Evolutionary conservation across 2,888 invertebrate species (phyloP), one percentile per base, ranked within the genome.

Genomic region (Encarsia formosa): DNA sequence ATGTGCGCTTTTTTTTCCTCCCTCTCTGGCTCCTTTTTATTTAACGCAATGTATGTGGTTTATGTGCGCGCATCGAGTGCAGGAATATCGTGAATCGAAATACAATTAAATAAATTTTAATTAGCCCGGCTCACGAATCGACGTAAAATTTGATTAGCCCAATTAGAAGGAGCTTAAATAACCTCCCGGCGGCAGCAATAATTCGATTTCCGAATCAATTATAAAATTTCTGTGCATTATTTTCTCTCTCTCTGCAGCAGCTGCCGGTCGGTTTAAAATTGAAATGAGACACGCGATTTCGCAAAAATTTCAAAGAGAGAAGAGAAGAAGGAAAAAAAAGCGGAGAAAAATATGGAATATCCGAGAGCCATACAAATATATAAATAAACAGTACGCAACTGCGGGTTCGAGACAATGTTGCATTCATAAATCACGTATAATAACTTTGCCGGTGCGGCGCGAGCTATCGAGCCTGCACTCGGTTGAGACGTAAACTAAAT

Each of bases 341-440:
- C n/a, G n/a, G n/a, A n/a, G n/a, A n/a, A n/a, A n/a, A n/a, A n/a
- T n/a, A n/a, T n/a, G n/a, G n/a, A n/a, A n/a, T n/a, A n/a, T n/a
- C n/a, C n/a, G n/a, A 38, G 5, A 43, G 16, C 37, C n/a, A 8
- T 29, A 22, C 39, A 26, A 34, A 42, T 34, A 49, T 45, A 42
- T 52, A 52, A 52, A 42, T 41, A 29, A 39, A 31, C 43, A 23
- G 39, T 20, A 16, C 37, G 22, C 32, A 23, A 13, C 15, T 11
- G 19, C 18, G 38, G 13, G 22, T 29, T 31, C 24, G 46, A 50
- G 50, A 52, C 55, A 56, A 52, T 52, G 46, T 52, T 39, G 49
- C 46, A 29, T 46, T 49, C 52, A 52, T 56, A 56, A 52, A 56
- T 56, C 55, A 56, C 55, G 49, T 49, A 37, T 56, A 56, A 56